These are phyloP conservation scores for Ochotona curzoniae DNA, from an alignment of 2,113 vertebrate species.

Conservation along the genomic window DNA sequence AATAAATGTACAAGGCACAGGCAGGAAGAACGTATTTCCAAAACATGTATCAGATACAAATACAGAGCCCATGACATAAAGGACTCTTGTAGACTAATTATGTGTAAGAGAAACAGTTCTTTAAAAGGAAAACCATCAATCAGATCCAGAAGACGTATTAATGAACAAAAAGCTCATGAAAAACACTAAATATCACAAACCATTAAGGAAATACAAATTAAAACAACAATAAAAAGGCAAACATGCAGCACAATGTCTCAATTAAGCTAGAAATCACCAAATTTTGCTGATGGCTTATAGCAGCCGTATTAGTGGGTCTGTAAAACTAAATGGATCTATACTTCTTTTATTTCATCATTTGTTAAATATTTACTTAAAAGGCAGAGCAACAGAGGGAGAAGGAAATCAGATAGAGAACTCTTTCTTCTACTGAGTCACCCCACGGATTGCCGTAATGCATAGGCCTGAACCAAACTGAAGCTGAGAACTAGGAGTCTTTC, in stretches of 20 bases:
- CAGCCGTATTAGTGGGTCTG: not conserved
- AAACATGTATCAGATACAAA: not conserved
- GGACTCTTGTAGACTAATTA: not conserved
- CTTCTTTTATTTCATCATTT: not conserved
- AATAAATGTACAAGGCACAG: not conserved
- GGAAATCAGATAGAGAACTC: no score
- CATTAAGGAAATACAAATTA: no score
- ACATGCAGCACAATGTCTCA: not conserved
- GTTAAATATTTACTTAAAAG: no score
- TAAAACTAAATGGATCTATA: not conserved
- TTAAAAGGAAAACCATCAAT: not conserved
- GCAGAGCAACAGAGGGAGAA: no score
- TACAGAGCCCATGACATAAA: not conserved
- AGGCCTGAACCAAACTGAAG: no score
- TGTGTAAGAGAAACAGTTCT: not conserved
- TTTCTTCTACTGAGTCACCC: no score
- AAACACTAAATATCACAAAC: not conserved
- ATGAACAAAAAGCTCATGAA: not conserved
- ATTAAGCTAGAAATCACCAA: not conserved
- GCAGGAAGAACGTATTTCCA: not conserved
- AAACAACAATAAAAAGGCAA: not conserved
- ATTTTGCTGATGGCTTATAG: not conserved
- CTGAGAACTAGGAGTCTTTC: no score
- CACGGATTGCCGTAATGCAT: no score
- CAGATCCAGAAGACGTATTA: not conserved